Conservation (phyloP, 2,113 vertebrate genomes). For the Bos taurus region ARS-UCD2.0 NC_037332.1:19913501-19914000, state of each 20-base stretch:
- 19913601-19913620: background rate
- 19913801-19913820: background rate
- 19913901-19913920: background rate
- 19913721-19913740: background rate
- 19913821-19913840: background rate
- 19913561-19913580: background rate
- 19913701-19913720: background rate
- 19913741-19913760: background rate
- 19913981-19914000: background rate
- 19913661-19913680: background rate
- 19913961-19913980: background rate
- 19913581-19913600: background rate
- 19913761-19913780: background rate
- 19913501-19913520: conserved; percentile 26
- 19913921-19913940: background rate
- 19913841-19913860: background rate
- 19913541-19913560: conserved; percentile 35
- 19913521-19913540: conserved; percentile 23
- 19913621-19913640: background rate
- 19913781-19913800: background rate
- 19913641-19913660: background rate
- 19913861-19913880: background rate
- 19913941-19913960: background rate
- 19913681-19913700: background rate
- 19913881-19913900: background rate